Conservation (phyloP, 2,888 invertebrate species). For the Xylota segnis region DNA sequence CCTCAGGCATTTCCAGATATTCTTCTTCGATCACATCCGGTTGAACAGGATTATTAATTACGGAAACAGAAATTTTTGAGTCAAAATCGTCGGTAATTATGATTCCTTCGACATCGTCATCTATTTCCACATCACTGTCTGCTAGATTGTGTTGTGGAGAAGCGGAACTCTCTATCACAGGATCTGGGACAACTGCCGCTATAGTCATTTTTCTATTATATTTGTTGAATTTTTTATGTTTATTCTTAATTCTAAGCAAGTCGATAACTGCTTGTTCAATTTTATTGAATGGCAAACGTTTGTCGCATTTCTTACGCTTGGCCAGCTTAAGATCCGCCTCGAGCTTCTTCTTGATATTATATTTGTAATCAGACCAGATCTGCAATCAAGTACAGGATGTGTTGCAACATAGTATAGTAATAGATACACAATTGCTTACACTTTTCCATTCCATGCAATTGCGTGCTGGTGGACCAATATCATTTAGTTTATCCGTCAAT, state of each 20-base stretch:
- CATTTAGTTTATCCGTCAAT: neutral
- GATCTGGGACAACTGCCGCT: neutral
- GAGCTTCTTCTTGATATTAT: constrained; percentile 26
- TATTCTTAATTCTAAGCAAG: constrained; percentile 13
- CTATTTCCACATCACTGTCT: neutral
- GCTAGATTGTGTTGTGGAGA: neutral
- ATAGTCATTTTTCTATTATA: neutral
- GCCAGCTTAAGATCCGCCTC: neutral
- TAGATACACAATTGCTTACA: constrained; percentile 2
- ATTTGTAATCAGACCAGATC: constrained; percentile 44
- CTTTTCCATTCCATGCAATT: constrained; percentile 12
- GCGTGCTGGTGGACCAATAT: constrained; percentile 7
- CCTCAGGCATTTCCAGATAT: neutral
- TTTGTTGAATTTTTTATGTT: neutral
- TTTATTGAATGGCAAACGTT: constrained; percentile 6
- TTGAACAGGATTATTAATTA: neutral
- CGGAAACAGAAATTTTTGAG: neutral
- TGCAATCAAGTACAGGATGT: neutral
- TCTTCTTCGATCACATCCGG: neutral
- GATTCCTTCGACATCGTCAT: neutral
- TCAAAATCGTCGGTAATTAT: neutral
- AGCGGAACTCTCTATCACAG: neutral
- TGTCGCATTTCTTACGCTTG: neutral
- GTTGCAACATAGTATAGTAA: neutral
- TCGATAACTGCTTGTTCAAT: constrained; percentile 6